Base-by-base conservation (phyloP, 2,113 vertebrate species). In the Stegostoma tigrinum region DNA sequence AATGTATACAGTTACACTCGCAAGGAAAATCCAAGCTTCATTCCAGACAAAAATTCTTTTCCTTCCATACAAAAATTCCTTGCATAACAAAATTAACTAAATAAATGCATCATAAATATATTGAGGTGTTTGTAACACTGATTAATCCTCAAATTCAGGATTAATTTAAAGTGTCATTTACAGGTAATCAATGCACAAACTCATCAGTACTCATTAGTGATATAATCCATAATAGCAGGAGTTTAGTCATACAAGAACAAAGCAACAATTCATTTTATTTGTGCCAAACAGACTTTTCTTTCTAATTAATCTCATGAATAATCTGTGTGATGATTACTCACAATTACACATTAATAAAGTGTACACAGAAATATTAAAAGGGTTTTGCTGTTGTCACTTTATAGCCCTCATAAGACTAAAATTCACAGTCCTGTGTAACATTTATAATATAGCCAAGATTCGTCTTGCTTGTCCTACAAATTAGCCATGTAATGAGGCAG, bases 131-230 rank as follows among this genome's bases (percentile, higher is more conserved):
- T 64, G 87, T 61, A 91, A 64, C 19, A 34, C 52, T 64, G 87
- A 64, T 91, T 91, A 91, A 91, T n/a, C 30, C 4, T 61, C 64
- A n/a, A 55, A 91, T 23, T 55, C 55, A 12, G 34, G 87, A 64
- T 14, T 91, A 91, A 91, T 91, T 91, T 91, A 30, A 91, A 91
- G 55, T 61, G 52, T 34, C 87, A 83, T 64, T 91, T 91, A 61
- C 30, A 64, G 55, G 55, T 91, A 91, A 91, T 64, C 87, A 64
- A 91, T 64, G 52, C 30, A 34, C 48, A 64, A 64, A 91, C 10
- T 38, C 87, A 64, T 91, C 55, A 91, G 55, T 91, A 91, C 87
- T 91, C 87, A 91, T 91, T 61, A n/a, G 87, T n/a, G 55, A 64
- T 61, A 61, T 34, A 91, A 91, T 64, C 87, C 64, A 17, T 64